Percentiles rank a stretch among this genome's conserved stretches.
phyloP scores from a whole-genome alignment of 2,888 invertebrate species.

The Epinotia brunnichana region DNA sequence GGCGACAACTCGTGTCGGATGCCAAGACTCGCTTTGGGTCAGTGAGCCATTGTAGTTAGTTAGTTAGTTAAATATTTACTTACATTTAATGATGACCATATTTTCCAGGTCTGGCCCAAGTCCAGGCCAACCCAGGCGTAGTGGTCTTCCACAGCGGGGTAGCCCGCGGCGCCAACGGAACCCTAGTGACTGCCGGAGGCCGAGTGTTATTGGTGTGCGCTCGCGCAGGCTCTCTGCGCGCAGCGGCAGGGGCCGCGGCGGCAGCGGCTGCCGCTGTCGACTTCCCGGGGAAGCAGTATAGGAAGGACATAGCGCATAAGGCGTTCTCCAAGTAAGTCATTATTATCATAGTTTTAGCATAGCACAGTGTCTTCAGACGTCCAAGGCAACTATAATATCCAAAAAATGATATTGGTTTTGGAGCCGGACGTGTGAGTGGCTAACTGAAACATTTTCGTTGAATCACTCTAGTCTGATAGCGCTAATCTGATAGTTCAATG shows the following conservation, averaged over 20 bases:
- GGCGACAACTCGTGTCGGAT: too few relatives aligned
- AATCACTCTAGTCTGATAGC: too few relatives aligned
- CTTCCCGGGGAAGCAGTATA: slow-evolving; percentile 93
- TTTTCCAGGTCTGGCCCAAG: slow-evolving; percentile 83
- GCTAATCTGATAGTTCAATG: too few relatives aligned
- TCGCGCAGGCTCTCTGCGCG: slow-evolving; percentile 86
- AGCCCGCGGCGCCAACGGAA: slow-evolving; percentile 81
- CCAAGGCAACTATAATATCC: too few relatives aligned
- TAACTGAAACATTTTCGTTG: too few relatives aligned
- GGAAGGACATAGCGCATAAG: slow-evolving; percentile 95
- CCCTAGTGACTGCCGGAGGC: slow-evolving; percentile 92
- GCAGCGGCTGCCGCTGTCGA: slow-evolving; percentile 88
- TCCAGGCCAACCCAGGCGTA: slow-evolving; percentile 78
- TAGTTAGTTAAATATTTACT: too few relatives aligned
- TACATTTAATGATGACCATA: not conserved
- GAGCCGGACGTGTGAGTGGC: too few relatives aligned
- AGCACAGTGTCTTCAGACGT: too few relatives aligned
- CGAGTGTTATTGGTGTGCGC: slow-evolving; percentile 93
- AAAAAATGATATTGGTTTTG: too few relatives aligned
- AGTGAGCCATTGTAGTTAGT: too few relatives aligned
- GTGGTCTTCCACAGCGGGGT: slow-evolving; percentile 95
- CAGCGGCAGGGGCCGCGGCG: slow-evolving; percentile 89
- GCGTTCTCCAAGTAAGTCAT: slow-evolving; percentile 92
- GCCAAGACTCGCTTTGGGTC: too few relatives aligned
- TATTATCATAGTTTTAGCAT: too few relatives aligned